phyloP scores from a whole-genome alignment of 2,888 invertebrate genomes.

The Tetropium fuscum region DNA sequence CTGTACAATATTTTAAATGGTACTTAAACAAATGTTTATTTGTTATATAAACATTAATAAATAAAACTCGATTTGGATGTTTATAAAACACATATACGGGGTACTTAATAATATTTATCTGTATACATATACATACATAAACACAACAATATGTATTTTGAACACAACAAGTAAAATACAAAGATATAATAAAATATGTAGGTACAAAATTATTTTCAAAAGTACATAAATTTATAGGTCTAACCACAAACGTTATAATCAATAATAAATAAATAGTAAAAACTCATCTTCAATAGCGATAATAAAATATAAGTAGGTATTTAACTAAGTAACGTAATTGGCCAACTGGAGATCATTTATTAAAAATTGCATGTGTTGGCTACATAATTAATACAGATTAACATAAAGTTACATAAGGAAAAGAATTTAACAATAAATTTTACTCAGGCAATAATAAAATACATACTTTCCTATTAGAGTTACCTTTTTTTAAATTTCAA shows the following conservation, averaged over 20 bases:
- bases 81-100: constrained; percentile 66
- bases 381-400: constrained; percentile 26
- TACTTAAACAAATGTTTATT: constrained; percentile 54
- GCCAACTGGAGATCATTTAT: constrained; percentile 42
- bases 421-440: constrained; percentile 35
- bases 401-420: constrained; percentile 37
- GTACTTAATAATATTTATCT: constrained; percentile 63
- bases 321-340: constrained; percentile 39
- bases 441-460: constrained; percentile 40
- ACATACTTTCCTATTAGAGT: constrained; percentile 45
- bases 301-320: constrained; percentile 36
- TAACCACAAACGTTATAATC: constrained; percentile 39
- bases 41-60: constrained; percentile 27
- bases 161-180: constrained; percentile 66
- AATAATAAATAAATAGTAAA: constrained; percentile 51
- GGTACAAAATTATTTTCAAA: constrained; percentile 51
- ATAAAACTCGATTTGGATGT: constrained; percentile 52
- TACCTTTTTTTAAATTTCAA: constrained; percentile 46
- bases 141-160: constrained; percentile 67
- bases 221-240: constrained; percentile 42
- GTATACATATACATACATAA: constrained; percentile 66
- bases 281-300: constrained; percentile 39
- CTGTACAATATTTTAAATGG: constrained; percentile 68
- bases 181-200: constrained; percentile 54
- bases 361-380: constrained; percentile 37